A percentile compares a stretch with the other conserved stretches of the same genome.
phyloP scores from a whole-genome alignment of 2,113 vertebrate species.

The Tachuris rubrigastra region DNA sequence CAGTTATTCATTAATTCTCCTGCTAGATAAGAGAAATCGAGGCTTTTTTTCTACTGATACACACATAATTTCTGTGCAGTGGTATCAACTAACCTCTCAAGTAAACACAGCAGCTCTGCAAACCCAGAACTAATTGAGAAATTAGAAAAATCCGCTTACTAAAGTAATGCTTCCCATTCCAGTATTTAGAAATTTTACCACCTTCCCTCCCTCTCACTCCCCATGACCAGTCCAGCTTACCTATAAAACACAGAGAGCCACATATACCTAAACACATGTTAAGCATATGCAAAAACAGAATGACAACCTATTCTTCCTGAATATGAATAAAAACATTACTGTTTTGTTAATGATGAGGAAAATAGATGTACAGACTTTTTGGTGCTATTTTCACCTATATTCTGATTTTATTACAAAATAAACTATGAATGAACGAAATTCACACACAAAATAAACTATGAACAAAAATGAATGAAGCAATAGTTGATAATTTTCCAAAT shows the following conservation, averaged over 20 bases:
- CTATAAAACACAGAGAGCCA: neutral
- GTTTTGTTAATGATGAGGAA: neutral
- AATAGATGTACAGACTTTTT: neutral
- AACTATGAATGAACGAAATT: neutral
- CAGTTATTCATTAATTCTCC: neutral
- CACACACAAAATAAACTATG: neutral
- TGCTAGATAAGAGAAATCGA: neutral
- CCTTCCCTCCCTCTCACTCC: neutral
- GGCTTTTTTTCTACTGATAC: neutral
- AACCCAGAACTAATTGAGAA: constrained; percentile 32
- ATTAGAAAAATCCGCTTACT: constrained; percentile 54
- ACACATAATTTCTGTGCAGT: neutral
- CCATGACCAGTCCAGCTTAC: neutral
- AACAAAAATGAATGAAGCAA: constrained; percentile 2
- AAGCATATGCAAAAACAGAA: neutral
- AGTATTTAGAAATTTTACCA: constrained; percentile 15
- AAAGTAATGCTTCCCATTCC: constrained; percentile 19
- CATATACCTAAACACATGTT: neutral
- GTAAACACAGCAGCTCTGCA: neutral
- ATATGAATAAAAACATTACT: neutral
- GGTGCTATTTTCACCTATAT: neutral
- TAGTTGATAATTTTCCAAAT: constrained; percentile 21
- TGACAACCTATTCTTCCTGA: neutral
- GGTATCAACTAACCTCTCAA: neutral
- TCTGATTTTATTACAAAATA: neutral